phyloP scores from a whole-genome alignment of 2,888 invertebrate species.

The Latheticus oryzae region DNA sequence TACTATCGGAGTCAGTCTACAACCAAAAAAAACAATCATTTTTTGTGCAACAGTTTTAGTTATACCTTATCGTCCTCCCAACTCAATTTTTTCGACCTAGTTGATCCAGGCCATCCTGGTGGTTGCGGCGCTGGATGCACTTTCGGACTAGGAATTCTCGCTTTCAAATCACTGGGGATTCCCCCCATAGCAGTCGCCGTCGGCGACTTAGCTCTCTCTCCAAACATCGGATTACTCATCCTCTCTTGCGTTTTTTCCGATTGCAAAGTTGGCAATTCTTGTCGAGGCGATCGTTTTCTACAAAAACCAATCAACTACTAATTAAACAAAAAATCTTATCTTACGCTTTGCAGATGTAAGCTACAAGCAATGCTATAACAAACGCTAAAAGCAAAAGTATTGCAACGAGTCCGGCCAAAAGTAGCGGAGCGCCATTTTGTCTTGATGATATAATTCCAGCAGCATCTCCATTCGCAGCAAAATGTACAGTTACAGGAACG shows the following conservation, averaged over 20 bases:
- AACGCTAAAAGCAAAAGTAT: slow-evolving; percentile 79
- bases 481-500: slow-evolving; percentile 76
- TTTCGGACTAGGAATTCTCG: slow-evolving; percentile 64
- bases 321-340: slow-evolving; percentile 53
- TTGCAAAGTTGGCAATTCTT: slow-evolving; percentile 55
- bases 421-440: slow-evolving; percentile 57
- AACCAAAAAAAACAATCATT: slow-evolving; percentile 7
- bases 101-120: slow-evolving; percentile 73
- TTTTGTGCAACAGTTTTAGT: not conserved
- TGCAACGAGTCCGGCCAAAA: slow-evolving; percentile 75
- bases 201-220: slow-evolving; percentile 61
- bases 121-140: slow-evolving; percentile 66
- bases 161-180: slow-evolving; percentile 64
- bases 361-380: slow-evolving; percentile 79
- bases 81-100: slow-evolving; percentile 81
- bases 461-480: slow-evolving; percentile 65
- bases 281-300: slow-evolving; percentile 51
- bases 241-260: slow-evolving; percentile 59
- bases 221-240: slow-evolving; percentile 62
- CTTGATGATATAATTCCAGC: slow-evolving; percentile 54
- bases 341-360: slow-evolving; percentile 82
- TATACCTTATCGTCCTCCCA: slow-evolving; percentile 75
- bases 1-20: slow-evolving; percentile 68
- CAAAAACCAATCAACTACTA: slow-evolving; percentile 3
- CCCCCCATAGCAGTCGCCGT: slow-evolving; percentile 63